These are phyloP conservation scores for Palloptera scutellata DNA, from an alignment of 2,888 invertebrate species.

Conservation along the genomic window DNA sequence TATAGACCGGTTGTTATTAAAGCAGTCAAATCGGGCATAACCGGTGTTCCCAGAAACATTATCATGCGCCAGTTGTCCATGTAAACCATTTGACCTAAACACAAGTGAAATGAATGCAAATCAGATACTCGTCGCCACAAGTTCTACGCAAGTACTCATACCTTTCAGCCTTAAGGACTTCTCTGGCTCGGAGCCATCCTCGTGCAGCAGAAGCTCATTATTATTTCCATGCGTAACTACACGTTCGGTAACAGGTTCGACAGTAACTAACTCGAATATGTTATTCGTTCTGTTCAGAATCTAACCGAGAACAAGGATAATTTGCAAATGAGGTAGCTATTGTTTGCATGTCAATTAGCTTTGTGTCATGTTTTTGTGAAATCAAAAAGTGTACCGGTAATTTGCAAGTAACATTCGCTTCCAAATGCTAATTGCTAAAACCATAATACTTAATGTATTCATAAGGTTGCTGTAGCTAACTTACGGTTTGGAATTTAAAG, in stretches of 20 bases:
- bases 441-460: no score
- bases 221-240: constrained; percentile 68
- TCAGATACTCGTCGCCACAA: background rate
- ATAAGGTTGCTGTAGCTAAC: constrained; percentile 51
- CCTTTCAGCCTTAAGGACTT: constrained; percentile 83
- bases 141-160: constrained; percentile 46
- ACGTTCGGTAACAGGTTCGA: constrained; percentile 82
- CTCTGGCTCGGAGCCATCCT: constrained; percentile 75
- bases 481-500: constrained; percentile 94
- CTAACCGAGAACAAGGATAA: constrained; percentile 65
- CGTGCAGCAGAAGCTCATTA: constrained; percentile 65
- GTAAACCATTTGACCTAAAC: constrained; percentile 94
- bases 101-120: background rate
- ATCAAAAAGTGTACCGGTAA: no score
- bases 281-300: constrained; percentile 95
- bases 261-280: constrained; percentile 92
- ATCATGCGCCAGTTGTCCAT: constrained; percentile 99
- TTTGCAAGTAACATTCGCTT: no score
- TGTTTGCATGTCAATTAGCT: no score
- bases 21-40: constrained; percentile 93
- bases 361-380: no score
- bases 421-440: no score
- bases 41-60: constrained; percentile 95
- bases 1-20: constrained; percentile 92
- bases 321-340: no score